Evolutionary conservation across 2,888 invertebrate genomes (phyloP).

Genomic region (Cremastinae sp.): DNA sequence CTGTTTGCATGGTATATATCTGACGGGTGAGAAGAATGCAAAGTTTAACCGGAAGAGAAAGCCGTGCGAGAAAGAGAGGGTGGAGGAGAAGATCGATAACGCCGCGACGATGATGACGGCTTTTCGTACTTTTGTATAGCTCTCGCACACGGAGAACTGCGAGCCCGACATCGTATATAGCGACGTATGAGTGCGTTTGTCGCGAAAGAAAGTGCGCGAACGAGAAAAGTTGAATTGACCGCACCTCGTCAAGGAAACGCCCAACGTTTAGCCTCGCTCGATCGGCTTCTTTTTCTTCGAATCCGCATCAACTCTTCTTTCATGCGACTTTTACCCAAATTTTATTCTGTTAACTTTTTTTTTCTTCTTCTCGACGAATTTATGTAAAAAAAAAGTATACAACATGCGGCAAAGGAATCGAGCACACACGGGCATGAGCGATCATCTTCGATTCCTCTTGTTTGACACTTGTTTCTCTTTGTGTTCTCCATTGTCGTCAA

Average conservation of each 20-base stretch:
- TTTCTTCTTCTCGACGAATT: too few relatives aligned
- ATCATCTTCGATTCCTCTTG: slow-evolving; percentile 46
- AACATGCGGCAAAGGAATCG: too few relatives aligned
- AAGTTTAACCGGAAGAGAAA: slow-evolving; percentile 52
- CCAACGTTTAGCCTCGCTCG: slow-evolving; percentile 44
- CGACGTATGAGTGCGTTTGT: too few relatives aligned
- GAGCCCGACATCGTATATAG: too few relatives aligned
- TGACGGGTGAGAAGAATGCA: slow-evolving; percentile 21
- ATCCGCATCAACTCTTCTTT: too few relatives aligned
- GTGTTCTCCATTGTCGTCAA: slow-evolving; percentile 52
- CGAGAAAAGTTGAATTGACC: slow-evolving; percentile 46
- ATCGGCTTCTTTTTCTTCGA: too few relatives aligned
- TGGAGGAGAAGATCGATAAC: slow-evolving; percentile 71
- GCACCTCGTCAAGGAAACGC: slow-evolving; percentile 54
- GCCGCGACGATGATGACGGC: slow-evolving; percentile 61
- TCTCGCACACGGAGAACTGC: too few relatives aligned
- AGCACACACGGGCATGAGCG: slow-evolving; percentile 46
- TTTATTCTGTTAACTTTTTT: too few relatives aligned
- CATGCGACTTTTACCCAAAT: too few relatives aligned
- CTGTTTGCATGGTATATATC: slow-evolving; percentile 6
- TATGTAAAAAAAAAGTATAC: too few relatives aligned
- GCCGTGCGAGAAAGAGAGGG: slow-evolving; percentile 58
- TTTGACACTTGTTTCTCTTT: slow-evolving; percentile 44
- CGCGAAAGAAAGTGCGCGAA: too few relatives aligned
- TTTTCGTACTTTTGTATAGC: too few relatives aligned